phyloP scores from a whole-genome alignment of 2,113 vertebrate genomes.

The Pteronura brasiliensis region DNA sequence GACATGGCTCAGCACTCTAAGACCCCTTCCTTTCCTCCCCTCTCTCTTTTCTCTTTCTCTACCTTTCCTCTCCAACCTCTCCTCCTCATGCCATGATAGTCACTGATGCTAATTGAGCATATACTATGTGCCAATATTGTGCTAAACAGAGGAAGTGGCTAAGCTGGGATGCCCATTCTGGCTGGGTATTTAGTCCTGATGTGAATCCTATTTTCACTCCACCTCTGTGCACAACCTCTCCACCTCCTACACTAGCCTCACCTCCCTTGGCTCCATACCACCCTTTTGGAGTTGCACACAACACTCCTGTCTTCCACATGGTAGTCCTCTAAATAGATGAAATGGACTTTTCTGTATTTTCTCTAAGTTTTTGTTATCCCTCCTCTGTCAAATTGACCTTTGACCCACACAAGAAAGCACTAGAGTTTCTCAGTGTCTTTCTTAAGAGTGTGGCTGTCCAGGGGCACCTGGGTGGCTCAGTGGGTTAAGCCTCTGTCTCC shows the following conservation, averaged over 20 bases:
- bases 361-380: background rate
- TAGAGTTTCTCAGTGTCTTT: background rate
- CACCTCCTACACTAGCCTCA: background rate
- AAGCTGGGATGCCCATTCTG: background rate
- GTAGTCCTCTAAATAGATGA: background rate
- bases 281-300: background rate
- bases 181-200: background rate
- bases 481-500: too few species aligned
- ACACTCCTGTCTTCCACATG: background rate
- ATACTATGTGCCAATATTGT: background rate
- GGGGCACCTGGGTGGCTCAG: too few species aligned
- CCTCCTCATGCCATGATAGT: background rate
- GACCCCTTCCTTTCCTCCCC: background rate
- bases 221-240: background rate
- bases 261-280: background rate
- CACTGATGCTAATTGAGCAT: background rate
- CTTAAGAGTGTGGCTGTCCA: background rate
- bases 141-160: background rate
- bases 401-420: background rate
- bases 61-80: background rate
- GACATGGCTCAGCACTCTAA: background rate
- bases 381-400: background rate
- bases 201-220: background rate
- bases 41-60: background rate
- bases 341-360: background rate